These are phyloP conservation scores for Anser cygnoides DNA, from an alignment of 2,113 vertebrate species.

Conservation along the genomic window DNA sequence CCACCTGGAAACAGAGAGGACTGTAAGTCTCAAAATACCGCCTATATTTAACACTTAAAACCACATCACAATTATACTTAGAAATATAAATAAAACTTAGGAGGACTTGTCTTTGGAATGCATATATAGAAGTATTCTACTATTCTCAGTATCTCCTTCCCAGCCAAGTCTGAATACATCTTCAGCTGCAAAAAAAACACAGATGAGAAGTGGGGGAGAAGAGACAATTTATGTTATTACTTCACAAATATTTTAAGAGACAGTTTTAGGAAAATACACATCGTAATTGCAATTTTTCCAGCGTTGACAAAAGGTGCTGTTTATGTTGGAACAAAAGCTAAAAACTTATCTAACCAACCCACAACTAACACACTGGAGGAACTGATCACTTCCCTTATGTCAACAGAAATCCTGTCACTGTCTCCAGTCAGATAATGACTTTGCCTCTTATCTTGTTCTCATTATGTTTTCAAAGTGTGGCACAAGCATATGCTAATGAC, in stretches of 20 bases:
- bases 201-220: background rate
- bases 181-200: background rate
- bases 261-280: background rate
- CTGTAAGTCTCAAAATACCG: background rate
- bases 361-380: background rate
- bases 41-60: background rate
- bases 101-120: background rate
- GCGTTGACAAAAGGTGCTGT: background rate
- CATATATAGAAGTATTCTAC: background rate
- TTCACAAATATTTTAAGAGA: background rate
- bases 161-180: background rate
- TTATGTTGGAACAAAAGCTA: background rate
- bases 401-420: background rate
- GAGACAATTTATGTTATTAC: background rate
- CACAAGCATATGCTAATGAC: background rate
- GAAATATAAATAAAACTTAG: background rate
- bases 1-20: constrained; percentile 81
- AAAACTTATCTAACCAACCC: background rate
- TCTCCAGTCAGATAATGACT: background rate
- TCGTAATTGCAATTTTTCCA: background rate
- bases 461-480: background rate
- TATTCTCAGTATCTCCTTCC: background rate
- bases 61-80: background rate
- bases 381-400: background rate
- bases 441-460: background rate